Conservation (phyloP, 2,888 invertebrate genomes). For the Drosophila fulvimacula region DNA sequence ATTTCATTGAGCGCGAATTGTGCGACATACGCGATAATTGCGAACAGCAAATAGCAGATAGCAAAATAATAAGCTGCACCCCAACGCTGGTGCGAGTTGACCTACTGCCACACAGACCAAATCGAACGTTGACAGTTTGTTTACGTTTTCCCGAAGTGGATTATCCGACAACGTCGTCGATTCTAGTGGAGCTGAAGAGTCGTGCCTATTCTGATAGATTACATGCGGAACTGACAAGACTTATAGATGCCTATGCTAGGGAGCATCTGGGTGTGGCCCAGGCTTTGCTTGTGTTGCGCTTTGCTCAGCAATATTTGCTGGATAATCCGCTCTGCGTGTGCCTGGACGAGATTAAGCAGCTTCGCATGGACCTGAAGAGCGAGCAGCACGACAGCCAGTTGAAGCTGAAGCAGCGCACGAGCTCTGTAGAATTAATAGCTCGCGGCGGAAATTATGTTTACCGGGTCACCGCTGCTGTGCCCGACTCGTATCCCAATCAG, state of each 20-base stretch:
- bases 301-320: conserved; percentile 87
- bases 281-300: conserved; percentile 86
- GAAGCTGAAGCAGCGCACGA: conserved; percentile 89
- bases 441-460: conserved; percentile 87
- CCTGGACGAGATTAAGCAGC: conserved; percentile 88
- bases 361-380: conserved; percentile 86
- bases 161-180: conserved; percentile 86
- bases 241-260: conserved; percentile 87
- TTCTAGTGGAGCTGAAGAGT: conserved; percentile 89
- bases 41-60: conserved; percentile 87
- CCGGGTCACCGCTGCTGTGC: conserved; percentile 87
- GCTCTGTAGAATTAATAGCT: conserved; percentile 87
- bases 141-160: conserved; percentile 87
- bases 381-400: conserved; percentile 85
- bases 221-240: conserved; percentile 86
- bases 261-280: conserved; percentile 87
- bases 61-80: conserved; percentile 88
- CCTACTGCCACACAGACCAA: conserved; percentile 86
- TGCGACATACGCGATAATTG: conserved; percentile 88
- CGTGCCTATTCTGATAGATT: conserved; percentile 88
- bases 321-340: conserved; percentile 90
- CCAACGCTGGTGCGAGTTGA: conserved; percentile 88
- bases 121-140: conserved; percentile 88
- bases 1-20: conserved; percentile 88
- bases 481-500: conserved; percentile 88